Conservation (phyloP, 2,797 vertebrate species). For the Saxicola maurus region DNA sequence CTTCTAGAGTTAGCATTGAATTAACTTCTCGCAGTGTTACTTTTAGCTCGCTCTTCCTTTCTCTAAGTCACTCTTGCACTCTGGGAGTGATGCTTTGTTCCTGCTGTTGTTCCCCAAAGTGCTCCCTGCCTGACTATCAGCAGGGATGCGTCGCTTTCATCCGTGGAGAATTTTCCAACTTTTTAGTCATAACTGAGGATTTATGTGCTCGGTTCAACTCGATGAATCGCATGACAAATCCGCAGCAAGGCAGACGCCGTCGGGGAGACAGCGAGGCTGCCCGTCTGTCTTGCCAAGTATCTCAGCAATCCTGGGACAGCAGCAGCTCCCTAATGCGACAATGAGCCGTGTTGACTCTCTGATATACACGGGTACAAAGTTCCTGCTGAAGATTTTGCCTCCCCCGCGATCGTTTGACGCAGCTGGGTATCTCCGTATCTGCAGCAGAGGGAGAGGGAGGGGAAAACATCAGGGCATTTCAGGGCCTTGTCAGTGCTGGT, state of each 20-base stretch:
- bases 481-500: neutral
- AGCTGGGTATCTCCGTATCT: neutral
- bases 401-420: neutral
- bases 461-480: neutral
- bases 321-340: slow-evolving; percentile 8
- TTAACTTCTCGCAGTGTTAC: neutral
- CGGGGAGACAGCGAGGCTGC: slow-evolving; percentile 43
- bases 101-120: neutral
- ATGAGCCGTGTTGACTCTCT: slow-evolving; percentile 32
- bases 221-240: slow-evolving; percentile 38
- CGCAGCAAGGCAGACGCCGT: slow-evolving; percentile 35
- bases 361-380: neutral
- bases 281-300: slow-evolving; percentile 45
- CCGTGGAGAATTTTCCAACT: slow-evolving; percentile 7
- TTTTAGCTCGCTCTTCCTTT: neutral
- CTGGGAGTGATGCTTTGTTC: neutral
- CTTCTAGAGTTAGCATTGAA: neutral
- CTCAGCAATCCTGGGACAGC: slow-evolving; percentile 28
- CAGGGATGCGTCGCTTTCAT: neutral
- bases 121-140: neutral
- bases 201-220: slow-evolving; percentile 36
- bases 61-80: neutral
- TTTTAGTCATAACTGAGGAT: slow-evolving; percentile 48
- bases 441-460: neutral
- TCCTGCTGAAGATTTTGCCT: neutral